phyloP scores from a whole-genome alignment of 2,113 vertebrate genomes.

The Rissa tridactyla region DNA sequence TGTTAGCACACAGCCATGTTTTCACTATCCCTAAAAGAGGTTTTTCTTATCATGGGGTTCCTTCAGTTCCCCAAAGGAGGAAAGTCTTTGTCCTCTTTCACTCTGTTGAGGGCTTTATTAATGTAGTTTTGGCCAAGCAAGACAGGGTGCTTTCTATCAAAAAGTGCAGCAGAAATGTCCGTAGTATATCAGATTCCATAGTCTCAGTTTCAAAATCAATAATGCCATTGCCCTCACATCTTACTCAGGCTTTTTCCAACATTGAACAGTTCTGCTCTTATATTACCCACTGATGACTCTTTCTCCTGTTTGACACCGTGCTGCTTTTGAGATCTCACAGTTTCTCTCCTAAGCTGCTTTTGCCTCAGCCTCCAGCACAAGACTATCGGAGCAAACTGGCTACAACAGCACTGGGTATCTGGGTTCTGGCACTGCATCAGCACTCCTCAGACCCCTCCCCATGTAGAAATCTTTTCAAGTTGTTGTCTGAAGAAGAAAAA shows the following conservation, averaged over 20 bases:
- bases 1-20: neutral
- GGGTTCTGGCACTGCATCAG: neutral
- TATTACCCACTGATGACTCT: neutral
- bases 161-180: neutral
- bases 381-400: neutral
- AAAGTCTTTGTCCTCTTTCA: neutral
- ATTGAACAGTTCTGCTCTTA: neutral
- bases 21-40: neutral
- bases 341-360: neutral
- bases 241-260: neutral
- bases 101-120: neutral
- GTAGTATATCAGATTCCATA: neutral
- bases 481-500: neutral
- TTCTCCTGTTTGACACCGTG: neutral
- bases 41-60: accelerated
- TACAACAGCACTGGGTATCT: neutral
- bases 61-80: neutral
- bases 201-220: neutral
- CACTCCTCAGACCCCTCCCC: neutral
- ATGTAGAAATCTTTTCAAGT: neutral
- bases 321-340: neutral
- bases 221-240: neutral
- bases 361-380: neutral
- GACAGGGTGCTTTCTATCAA: neutral
- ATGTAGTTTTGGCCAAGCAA: neutral